A percentile compares a stretch with the other conserved stretches of the same genome.
Evolutionary conservation across 2,113 vertebrate genomes (phyloP).

Genomic region (Saguinus imperator): DNA sequence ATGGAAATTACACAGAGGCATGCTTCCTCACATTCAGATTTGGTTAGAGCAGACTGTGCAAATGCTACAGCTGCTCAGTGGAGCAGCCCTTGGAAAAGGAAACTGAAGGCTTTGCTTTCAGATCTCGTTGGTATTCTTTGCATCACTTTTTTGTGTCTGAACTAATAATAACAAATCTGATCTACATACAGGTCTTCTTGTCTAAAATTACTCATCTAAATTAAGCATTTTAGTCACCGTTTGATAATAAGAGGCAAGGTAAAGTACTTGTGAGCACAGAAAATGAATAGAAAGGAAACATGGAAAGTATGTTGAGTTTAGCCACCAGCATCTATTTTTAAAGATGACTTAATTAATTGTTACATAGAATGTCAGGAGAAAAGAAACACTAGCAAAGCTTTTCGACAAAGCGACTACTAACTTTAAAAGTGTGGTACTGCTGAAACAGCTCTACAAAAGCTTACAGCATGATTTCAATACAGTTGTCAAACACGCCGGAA

Average conservation of each 20-base stretch:
- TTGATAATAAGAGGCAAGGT: conserved; percentile 62
- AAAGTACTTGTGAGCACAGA: conserved; percentile 36
- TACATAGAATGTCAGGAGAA: neutral
- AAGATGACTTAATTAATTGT: conserved; percentile 64
- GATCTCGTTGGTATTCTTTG: neutral
- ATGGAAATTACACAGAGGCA: neutral
- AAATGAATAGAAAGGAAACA: conserved; percentile 67
- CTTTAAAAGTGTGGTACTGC: neutral
- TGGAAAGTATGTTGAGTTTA: conserved; percentile 41
- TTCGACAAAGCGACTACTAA: neutral
- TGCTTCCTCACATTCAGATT: neutral
- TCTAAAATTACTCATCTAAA: conserved; percentile 58
- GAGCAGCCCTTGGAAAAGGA: neutral
- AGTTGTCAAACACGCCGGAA: neutral
- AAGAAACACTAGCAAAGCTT: conserved; percentile 13
- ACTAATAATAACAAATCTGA: conserved; percentile 54
- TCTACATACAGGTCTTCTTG: conserved; percentile 40
- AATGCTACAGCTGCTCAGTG: neutral
- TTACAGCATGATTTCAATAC: neutral
- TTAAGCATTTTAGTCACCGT: conserved; percentile 49
- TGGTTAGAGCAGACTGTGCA: neutral
- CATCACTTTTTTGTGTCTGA: neutral
- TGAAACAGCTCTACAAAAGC: neutral
- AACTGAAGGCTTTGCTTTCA: neutral
- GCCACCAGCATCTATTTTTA: conserved; percentile 65